Conservation (phyloP, 2,888 invertebrate species). For the Ornithoptera priamus region DNA sequence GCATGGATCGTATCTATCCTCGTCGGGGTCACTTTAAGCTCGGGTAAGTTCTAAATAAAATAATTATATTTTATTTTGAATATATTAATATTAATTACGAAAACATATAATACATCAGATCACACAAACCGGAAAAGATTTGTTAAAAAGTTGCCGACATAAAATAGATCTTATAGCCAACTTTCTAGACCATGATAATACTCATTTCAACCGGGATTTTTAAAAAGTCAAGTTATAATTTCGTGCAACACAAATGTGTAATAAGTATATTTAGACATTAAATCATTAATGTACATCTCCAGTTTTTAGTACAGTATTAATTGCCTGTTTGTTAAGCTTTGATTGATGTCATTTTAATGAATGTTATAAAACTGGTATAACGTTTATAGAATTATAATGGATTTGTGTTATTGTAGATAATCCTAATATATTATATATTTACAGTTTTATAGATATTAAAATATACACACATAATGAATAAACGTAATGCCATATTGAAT, state of each 20-base stretch:
- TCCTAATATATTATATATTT: too few species aligned
- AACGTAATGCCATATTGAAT: too few species aligned
- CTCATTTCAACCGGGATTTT: too few species aligned
- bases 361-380: not conserved
- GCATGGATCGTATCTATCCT: slow-evolving; percentile 97
- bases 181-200: too few species aligned
- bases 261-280: not conserved
- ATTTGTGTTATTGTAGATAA: too few species aligned
- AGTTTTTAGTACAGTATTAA: not conserved
- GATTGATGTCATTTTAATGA: slow-evolving; percentile 20
- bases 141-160: not conserved
- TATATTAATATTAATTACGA: too few species aligned
- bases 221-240: not conserved
- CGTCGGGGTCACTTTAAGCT: slow-evolving; percentile 96
- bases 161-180: not conserved
- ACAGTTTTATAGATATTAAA: too few species aligned
- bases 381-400: not conserved
- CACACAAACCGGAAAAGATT: not conserved
- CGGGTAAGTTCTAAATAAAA: slow-evolving; percentile 84
- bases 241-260: not conserved
- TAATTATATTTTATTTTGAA: too few species aligned
- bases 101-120: not conserved
- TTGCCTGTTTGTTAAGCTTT: not conserved
- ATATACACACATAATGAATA: too few species aligned
- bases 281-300: not conserved